A percentile compares a stretch with the other conserved stretches of the same genome.
phyloP scores from a whole-genome alignment of 2,113 vertebrate species.

The Thalassoma bifasciatum region DNA sequence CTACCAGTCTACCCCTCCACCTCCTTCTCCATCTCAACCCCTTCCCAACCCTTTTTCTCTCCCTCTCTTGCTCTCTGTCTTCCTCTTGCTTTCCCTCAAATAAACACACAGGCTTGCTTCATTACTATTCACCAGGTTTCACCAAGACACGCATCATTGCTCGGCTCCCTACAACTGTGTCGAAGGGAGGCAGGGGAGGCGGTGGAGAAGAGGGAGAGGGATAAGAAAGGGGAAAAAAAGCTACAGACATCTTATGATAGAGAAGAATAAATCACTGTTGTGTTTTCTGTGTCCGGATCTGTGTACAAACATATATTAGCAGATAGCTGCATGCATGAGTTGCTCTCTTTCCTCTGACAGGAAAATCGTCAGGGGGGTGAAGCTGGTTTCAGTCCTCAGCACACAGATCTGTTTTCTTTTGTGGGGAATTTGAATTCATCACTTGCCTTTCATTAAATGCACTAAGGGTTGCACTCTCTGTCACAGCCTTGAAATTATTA shows the following conservation, averaged over 20 bases:
- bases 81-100: constrained; percentile 73
- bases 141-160: constrained; percentile 78
- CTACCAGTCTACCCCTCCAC: constrained; percentile 51
- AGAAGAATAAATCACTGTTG: constrained; percentile 64
- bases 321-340: constrained; percentile 61
- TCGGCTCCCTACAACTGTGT: constrained; percentile 72
- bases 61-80: constrained; percentile 46
- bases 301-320: constrained; percentile 64
- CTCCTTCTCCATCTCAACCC: constrained; percentile 22
- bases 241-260: constrained; percentile 56
- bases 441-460: constrained; percentile 52
- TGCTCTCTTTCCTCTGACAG: constrained; percentile 42
- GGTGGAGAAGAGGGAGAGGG: constrained; percentile 26
- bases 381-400: constrained; percentile 32
- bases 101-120: constrained; percentile 82
- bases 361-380: constrained; percentile 32
- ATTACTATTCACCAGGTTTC: constrained; percentile 86
- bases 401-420: constrained; percentile 48
- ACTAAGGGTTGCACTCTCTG: constrained; percentile 44
- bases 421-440: constrained; percentile 53
- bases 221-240: constrained; percentile 28
- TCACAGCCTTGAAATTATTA: constrained; percentile 51
- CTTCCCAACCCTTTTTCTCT: constrained; percentile 31
- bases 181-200: constrained; percentile 34
- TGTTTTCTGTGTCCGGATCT: constrained; percentile 61